Percentiles rank a stretch among this genome's conserved stretches.
These are phyloP conservation scores for Parauchenoglanis ngamensis DNA, from an alignment of 2,797 vertebrate genomes.

Conservation along the genomic window DNA sequence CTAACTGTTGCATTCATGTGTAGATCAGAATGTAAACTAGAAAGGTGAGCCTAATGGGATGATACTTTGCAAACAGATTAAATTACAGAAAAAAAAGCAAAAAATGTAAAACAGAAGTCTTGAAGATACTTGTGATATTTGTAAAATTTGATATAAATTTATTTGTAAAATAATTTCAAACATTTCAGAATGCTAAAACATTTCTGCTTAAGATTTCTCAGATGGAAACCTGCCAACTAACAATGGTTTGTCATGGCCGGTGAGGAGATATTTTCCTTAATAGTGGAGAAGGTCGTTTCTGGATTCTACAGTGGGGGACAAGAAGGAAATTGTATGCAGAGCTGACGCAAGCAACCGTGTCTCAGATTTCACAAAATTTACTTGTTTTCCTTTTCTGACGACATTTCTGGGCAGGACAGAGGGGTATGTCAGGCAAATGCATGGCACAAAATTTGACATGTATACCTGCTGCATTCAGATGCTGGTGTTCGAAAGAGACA, in stretches of 20 bases:
- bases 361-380: not conserved
- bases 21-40: constrained; percentile 48
- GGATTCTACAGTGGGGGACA: constrained; percentile 9
- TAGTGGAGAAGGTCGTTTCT: constrained; percentile 5
- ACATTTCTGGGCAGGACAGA: constrained; percentile 29
- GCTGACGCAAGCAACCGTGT: constrained; percentile 31
- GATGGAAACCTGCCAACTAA: constrained; percentile 9
- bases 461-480: not conserved
- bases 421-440: constrained; percentile 22
- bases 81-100: constrained; percentile 7
- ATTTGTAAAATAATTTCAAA: not conserved
- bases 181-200: not conserved
- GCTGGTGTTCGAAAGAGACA: not conserved
- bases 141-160: not conserved
- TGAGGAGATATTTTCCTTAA: constrained; percentile 23
- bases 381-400: not conserved
- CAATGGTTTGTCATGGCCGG: constrained; percentile 32
- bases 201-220: constrained; percentile 6
- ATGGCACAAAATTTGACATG: not conserved
- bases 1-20: constrained; percentile 45
- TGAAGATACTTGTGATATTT: not conserved
- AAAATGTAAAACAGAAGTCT: constrained; percentile 17
- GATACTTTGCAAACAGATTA: not conserved
- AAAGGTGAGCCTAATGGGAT: not conserved
- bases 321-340: constrained; percentile 30